A percentile compares a stretch with the other conserved stretches of the same genome.
These are phyloP conservation scores for Panopea generosa DNA, from an alignment of 2,888 invertebrate species.

Conservation along the genomic window DNA sequence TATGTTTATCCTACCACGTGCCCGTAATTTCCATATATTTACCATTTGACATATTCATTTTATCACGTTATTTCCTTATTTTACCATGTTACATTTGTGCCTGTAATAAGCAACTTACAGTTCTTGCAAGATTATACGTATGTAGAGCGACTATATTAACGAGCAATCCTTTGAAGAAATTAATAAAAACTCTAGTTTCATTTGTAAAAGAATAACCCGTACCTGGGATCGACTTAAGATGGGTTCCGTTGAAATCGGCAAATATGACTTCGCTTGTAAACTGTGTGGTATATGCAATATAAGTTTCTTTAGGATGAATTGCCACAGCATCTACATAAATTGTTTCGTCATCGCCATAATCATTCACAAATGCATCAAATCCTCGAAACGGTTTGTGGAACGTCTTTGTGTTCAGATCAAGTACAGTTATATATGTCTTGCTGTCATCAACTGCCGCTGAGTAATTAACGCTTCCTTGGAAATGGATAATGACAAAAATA, in stretches of 20 bases:
- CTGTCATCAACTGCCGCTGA: constrained; percentile 28
- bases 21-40: no score
- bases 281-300: constrained; percentile 50
- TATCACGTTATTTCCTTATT: no score
- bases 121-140: not conserved
- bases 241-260: constrained; percentile 45
- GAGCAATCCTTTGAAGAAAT: no score
- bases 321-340: constrained; percentile 54
- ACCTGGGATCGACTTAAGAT: constrained; percentile 47
- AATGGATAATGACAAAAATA: no score
- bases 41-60: no score
- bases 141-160: not conserved
- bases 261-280: constrained; percentile 60
- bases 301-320: constrained; percentile 53
- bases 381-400: constrained; percentile 44
- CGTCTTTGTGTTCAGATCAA: constrained; percentile 33
- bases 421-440: constrained; percentile 42
- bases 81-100: not conserved
- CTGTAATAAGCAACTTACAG: not conserved
- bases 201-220: no score
- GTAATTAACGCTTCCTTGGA: constrained; percentile 20
- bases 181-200: no score
- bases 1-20: no score
- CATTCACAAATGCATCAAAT: constrained; percentile 25
- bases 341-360: constrained; percentile 51